Conservation (phyloP, 2,113 vertebrate genomes). For the Gnathonemus echidnorhynchus region DNA sequence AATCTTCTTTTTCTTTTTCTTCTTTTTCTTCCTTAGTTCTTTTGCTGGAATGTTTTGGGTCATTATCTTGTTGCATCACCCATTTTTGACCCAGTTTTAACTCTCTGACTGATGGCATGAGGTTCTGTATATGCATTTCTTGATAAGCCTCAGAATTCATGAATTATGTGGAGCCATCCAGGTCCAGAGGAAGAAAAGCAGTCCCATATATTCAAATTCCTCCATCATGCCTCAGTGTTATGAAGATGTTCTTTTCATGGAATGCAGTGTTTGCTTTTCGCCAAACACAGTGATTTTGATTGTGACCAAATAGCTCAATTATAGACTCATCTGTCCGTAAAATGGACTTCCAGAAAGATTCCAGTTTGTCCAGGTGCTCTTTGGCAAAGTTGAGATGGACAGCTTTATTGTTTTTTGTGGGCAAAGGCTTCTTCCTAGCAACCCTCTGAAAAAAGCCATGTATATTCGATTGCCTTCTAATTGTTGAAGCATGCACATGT, state of each 20-base stretch:
- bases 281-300: neutral
- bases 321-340: constrained; percentile 1
- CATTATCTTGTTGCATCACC: neutral
- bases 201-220: too few species aligned
- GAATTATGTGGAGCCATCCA: constrained; percentile 13
- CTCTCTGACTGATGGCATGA: neutral
- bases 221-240: neutral
- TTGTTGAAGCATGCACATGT: neutral
- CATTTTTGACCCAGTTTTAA: constrained; percentile 13
- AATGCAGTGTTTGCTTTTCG: neutral
- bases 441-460: too few species aligned
- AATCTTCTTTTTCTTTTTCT: neutral
- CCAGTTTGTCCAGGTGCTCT: constrained; percentile 6
- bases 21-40: neutral
- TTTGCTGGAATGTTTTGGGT: constrained; percentile 9
- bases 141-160: constrained; percentile 12
- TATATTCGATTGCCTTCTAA: neutral
- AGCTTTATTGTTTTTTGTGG: constrained; percentile 4
- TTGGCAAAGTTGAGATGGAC: neutral
- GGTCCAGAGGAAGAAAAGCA: neutral
- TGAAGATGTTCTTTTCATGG: neutral
- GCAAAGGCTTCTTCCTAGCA: neutral
- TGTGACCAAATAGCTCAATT: neutral
- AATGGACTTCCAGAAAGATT: neutral
- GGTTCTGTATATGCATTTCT: constrained; percentile 10